These are phyloP conservation scores for Neodiprion fabricii DNA, from an alignment of 1,140 invertebrate genomes.

Conservation along the genomic window DNA sequence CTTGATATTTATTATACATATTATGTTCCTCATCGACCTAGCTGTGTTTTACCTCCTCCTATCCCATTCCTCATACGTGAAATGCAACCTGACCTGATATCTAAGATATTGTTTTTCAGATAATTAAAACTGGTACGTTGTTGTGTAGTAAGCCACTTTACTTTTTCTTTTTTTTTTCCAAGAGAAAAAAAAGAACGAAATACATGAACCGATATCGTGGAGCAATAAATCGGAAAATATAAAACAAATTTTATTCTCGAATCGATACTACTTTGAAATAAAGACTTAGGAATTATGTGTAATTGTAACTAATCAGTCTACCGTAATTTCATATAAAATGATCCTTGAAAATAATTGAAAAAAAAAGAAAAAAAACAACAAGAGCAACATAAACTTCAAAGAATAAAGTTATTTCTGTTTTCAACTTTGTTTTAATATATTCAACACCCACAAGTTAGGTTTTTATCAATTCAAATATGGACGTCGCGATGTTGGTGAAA, in stretches of 20 bases:
- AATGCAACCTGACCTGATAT: conserved; percentile 33
- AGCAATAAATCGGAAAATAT: neutral
- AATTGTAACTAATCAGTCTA: conserved; percentile 38
- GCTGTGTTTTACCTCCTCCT: conserved; percentile 21
- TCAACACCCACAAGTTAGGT: neutral
- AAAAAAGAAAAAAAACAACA: conserved; percentile 25
- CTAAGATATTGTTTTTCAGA: neutral
- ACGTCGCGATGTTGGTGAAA: neutral
- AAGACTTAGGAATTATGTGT: conserved; percentile 30
- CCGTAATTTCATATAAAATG: conserved; percentile 41
- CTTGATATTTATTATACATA: conserved; percentile 50
- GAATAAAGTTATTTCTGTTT: neutral
- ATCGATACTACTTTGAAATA: neutral
- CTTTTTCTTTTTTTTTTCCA: too few species aligned
- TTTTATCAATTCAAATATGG: neutral
- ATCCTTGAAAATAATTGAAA: conserved; percentile 32
- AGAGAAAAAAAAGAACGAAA: too few species aligned
- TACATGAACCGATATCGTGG: too few species aligned
- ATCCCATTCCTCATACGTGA: conserved; percentile 17
- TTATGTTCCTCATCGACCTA: conserved; percentile 47
- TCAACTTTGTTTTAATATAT: neutral
- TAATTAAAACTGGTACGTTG: neutral
- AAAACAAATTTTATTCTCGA: neutral
- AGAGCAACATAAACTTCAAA: neutral
- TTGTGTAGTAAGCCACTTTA: neutral